Evolutionary conservation across 2,888 invertebrate species (phyloP), one percentile per base, ranked within the genome.

Genomic region (Cephus spinipes): DNA sequence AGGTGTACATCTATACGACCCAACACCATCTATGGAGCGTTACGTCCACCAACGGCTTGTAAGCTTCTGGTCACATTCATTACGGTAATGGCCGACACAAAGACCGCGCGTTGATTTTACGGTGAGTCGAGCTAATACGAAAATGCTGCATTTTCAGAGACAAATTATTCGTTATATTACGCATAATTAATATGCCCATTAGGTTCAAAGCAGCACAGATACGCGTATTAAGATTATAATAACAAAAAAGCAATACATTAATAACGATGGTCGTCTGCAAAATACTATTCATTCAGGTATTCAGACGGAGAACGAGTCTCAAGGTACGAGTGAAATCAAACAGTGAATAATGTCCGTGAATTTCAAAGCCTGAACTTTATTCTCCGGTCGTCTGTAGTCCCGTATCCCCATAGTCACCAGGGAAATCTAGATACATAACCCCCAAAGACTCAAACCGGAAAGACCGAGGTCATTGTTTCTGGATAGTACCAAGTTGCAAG

Each of bases 11-110:
- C 55, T 55, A 55, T 9, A 55, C 2, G 23, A 55, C 15, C 55
- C 55, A 55, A 55, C 55, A 23, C 23, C 55, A 55, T 15, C 55
- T 55, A 23, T 55, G 55, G 23, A 55, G 23, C 23, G 15, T 55
- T 55, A 55, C 23, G 2, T 55, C 23, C 55, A 15, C 55, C 55
- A 55, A 23, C 23, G 23, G 55, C 23, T 55, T 23, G 55, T 15
- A 23, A 55, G 55, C 55, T 55, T 55, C 23, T 55, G 33, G 34
- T 31, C 35, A 73, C 79, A 82, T 86, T 87, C 86, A 89, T 89
- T 88, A 89, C 80, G 83, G 83, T 88, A 88, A 89, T 86, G 86
- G 84, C 83, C 79, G 81, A 82, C 83, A 80, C 71, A 77, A 81
- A 83, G 81, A 81, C 79, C 82, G 1, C 55, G 55, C 9, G 55